Evolutionary conservation across 1,140 invertebrate genomes (phyloP).

Genomic region (Fragariocoptes setiger): DNA sequence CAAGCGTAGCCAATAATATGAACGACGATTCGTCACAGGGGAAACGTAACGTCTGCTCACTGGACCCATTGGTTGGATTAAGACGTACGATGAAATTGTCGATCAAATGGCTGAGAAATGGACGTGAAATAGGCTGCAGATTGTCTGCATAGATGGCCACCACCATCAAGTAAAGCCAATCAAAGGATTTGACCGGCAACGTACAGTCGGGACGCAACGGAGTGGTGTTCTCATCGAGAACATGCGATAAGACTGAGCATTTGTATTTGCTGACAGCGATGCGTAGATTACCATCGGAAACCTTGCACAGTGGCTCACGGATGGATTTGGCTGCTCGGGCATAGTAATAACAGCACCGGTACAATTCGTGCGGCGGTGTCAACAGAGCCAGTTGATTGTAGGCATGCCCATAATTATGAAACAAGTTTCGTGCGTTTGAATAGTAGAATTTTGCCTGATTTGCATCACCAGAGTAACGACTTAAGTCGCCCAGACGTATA

Average conservation of each 20-base stretch:
- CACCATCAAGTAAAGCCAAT: slow-evolving; percentile 9
- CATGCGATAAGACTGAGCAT: not conserved
- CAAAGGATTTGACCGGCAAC: not conserved
- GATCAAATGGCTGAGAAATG: slow-evolving; percentile 1
- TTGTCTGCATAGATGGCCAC: slow-evolving; percentile 6
- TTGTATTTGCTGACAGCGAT: slow-evolving; percentile 1
- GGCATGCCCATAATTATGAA: slow-evolving; percentile 6
- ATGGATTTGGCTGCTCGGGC: slow-evolving; percentile 3
- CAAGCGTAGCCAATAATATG: not conserved
- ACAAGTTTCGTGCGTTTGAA: slow-evolving; percentile 4
- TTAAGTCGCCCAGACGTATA: slow-evolving; percentile 8
- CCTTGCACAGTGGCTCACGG: slow-evolving; percentile 4
- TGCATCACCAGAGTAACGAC: slow-evolving; percentile 4
- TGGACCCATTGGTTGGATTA: not conserved
- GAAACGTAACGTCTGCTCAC: not conserved
- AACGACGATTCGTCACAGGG: not conserved
- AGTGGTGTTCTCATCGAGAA: not conserved
- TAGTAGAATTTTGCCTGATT: slow-evolving; percentile 7
- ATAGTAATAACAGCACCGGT: slow-evolving; percentile 6
- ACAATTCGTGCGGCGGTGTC: slow-evolving; percentile 1
- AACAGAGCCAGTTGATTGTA: slow-evolving; percentile 9
- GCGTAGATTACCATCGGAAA: slow-evolving; percentile 6
- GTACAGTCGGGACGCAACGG: not conserved
- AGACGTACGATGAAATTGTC: not conserved
- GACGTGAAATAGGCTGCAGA: slow-evolving; percentile 1